phyloP scores from a whole-genome alignment of 2,888 invertebrate species.

The Geophilus truncorum region DNA sequence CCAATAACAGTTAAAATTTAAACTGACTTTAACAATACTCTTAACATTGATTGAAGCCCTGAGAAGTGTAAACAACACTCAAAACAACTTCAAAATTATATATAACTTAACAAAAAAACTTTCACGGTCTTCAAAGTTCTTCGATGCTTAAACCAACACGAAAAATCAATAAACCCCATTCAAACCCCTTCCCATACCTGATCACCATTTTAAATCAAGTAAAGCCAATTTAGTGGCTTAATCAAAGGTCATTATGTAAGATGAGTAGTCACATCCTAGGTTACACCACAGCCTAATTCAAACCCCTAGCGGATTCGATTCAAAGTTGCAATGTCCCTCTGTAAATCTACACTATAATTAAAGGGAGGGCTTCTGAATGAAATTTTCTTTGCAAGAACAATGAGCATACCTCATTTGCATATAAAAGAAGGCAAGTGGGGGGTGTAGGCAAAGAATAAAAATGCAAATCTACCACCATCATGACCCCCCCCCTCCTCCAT shows the following conservation, averaged over 20 bases:
- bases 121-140: too few relatives aligned
- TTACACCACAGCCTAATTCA: background rate
- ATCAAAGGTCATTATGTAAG: background rate
- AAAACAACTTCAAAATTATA: too few relatives aligned
- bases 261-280: background rate
- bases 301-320: background rate
- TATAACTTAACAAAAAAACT: too few relatives aligned
- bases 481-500: background rate
- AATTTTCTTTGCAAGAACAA: conserved; percentile 4
- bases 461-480: background rate
- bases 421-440: background rate
- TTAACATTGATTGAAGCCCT: too few relatives aligned
- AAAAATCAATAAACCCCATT: too few relatives aligned
- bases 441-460: background rate
- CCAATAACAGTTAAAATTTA: too few relatives aligned
- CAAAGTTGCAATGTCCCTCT: background rate
- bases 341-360: conserved; percentile 24
- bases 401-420: background rate
- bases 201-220: background rate
- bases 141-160: too few relatives aligned
- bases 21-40: too few relatives aligned
- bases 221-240: background rate
- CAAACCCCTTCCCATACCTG: too few relatives aligned
- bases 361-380: background rate
- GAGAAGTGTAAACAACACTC: too few relatives aligned